A percentile compares a stretch with the other conserved stretches of the same genome.
These are phyloP conservation scores for Chrysina gloriosa DNA, from an alignment of 2,888 invertebrate species.

Conservation along the genomic window DNA sequence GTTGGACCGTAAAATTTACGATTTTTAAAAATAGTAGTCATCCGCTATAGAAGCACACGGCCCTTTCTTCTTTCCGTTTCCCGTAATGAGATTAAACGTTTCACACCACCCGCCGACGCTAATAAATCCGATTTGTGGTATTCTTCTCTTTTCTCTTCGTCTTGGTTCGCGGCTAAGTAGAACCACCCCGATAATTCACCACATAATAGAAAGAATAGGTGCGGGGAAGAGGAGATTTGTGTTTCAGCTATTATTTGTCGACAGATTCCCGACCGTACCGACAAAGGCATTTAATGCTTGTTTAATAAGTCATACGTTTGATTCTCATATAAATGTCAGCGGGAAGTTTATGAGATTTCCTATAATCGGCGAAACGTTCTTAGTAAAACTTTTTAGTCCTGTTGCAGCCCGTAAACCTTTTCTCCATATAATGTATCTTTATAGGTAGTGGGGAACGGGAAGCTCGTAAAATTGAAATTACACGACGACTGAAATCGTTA, in stretches of 20 bases:
- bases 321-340: slow-evolving; percentile 46
- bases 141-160: slow-evolving; percentile 3
- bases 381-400: slow-evolving; percentile 34
- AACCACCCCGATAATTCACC: slow-evolving; percentile 34
- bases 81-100: slow-evolving; percentile 36
- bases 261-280: slow-evolving; percentile 30
- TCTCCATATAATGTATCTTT: slow-evolving; percentile 10
- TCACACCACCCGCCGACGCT: slow-evolving; percentile 31
- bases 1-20: slow-evolving; percentile 35
- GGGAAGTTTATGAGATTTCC: slow-evolving; percentile 42
- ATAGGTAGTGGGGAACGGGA: slow-evolving; percentile 10
- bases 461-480: slow-evolving; percentile 35
- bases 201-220: slow-evolving; percentile 23
- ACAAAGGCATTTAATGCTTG: slow-evolving; percentile 51
- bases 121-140: slow-evolving; percentile 36
- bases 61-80: slow-evolving; percentile 6
- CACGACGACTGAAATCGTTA: slow-evolving; percentile 27
- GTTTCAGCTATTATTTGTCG: slow-evolving; percentile 13
- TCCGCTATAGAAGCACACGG: background rate
- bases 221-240: slow-evolving; percentile 19
- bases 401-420: slow-evolving; percentile 29
- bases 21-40: slow-evolving; percentile 31
- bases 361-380: slow-evolving; percentile 37
- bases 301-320: slow-evolving; percentile 52
- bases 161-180: slow-evolving; percentile 18